Evolutionary conservation across 2,113 vertebrate species (phyloP), one percentile per base, ranked within the genome.

Genomic region (Entelurus aequoreus): DNA sequence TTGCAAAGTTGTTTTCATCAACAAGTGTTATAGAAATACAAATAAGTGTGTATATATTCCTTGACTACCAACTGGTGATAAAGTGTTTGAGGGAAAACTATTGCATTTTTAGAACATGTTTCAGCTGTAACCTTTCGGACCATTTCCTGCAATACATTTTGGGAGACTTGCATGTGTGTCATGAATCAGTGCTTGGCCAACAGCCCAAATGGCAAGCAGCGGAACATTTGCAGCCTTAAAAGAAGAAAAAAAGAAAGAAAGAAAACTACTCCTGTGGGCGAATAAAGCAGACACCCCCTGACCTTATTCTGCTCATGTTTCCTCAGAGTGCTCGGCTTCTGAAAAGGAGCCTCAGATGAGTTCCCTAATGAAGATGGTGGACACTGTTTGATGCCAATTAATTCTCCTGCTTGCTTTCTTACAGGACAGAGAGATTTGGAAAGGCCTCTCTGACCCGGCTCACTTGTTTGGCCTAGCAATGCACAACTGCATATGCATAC

Each of bases 371-470:
- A 44, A 57, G 55, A 42, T 57, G 16, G 38, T 12, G n/a, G 55
- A 10, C 55, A 19, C 55, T 21, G 55, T 11, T 57, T 57, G 55
- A 57, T 57, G 38, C 55, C 55, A 57, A 57, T 57, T 57, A 57
- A 42, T 57, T 13, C 44, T 38, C 42, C 38, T 21, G 55, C 55
- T 57, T 21, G 19, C n/a, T 12, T 57, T 19, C n/a, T 6, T 38
- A 57, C 38, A 57, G 38, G 38, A 21, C 10, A 16, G 55, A 6
- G 19, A 57, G 16, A 57, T 57, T 57, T 57, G 9, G 38, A 44
- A 16, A 44, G 16, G 55, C 38, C 38, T 57, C 42, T 44, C 9
- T 44, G 15, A 42, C 55, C 55, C 19, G n/a, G 11, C 15, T 57
- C 16, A 6, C 16, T 44, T 21, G 40, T 44, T 19, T 44, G 15